Conservation (phyloP, 2,797 vertebrate species). For the Ciconia nigra region DNA sequence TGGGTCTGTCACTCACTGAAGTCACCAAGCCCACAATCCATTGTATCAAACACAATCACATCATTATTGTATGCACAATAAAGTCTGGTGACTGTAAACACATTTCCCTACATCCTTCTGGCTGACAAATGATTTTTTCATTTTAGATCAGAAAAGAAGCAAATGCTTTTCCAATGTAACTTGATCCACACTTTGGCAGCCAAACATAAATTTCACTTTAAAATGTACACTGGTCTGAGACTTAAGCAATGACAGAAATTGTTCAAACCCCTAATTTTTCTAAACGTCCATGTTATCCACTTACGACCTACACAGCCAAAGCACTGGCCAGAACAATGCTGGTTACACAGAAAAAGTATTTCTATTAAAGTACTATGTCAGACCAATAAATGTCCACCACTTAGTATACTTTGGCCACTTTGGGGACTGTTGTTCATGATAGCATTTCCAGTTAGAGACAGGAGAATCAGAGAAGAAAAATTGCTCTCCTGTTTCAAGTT, state of each 20-base stretch:
- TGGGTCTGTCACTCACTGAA: neutral
- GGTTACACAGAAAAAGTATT: neutral
- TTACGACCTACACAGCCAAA: neutral
- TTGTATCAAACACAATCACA: neutral
- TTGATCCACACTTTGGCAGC: neutral
- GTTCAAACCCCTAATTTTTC: neutral
- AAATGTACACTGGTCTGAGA: neutral
- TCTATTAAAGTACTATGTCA: neutral
- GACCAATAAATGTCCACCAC: neutral
- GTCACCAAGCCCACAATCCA: neutral
- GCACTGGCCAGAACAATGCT: neutral
- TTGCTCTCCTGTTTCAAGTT: neutral
- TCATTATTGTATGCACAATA: neutral
- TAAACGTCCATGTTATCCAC: neutral
- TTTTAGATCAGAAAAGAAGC: neutral
- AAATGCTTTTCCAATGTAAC: neutral
- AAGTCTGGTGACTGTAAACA: neutral
- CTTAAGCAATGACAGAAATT: neutral
- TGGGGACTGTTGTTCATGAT: neutral
- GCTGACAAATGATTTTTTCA: neutral
- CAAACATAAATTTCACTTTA: neutral
- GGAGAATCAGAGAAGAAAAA: neutral
- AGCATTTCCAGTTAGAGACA: neutral
- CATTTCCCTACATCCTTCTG: neutral
- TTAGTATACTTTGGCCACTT: neutral